Base-by-base conservation (phyloP, 1,140 invertebrate species). In the Eciton burchellii region DNA sequence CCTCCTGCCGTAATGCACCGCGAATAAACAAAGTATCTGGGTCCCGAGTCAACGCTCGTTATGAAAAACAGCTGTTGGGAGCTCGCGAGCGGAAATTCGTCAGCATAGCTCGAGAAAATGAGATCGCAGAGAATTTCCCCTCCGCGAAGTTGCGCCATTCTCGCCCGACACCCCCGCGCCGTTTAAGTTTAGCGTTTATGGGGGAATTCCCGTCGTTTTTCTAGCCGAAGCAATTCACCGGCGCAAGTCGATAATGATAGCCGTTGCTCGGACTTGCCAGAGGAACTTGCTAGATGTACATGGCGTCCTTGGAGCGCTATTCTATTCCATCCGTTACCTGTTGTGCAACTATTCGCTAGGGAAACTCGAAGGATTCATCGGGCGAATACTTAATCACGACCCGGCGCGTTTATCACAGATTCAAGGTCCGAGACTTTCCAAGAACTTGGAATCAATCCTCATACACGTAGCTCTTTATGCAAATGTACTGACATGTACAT, bases 301-400 rank as follows among this genome's bases (percentile, higher is more conserved):
- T 56, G 68, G 63, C 56, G 52, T 79, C 68, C 63, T 79, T 79
- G 26, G 16, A 77, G 49, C n/a, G n/a, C 49, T 62, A 43, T 21
- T 49, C 6, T 68, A 79, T 35, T 35, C 63, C 68, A 79, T 68
- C 63, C 63, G 49, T 63, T 70, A 68, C 68, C 74, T 35, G 45
- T n/a, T n/a, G n/a, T n/a, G n/a, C n/a, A 79, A 79, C 74, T 79
- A 79, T 79, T 49, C 74, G 45, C 29, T 59, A 70, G 68, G 68
- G 49, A 79, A 79, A 79, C 74, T 79, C 68, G 68, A 79, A 63
- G 49, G 68, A 79, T 63, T 79, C 74, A 59, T 70, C 54, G 56
- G 56, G 63, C 35, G 56, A 79, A 79, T 63, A 79, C 74, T 79
- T 79, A 79, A 79, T 79, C 74, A 79, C 74, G 21, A 45, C 45